Evolutionary conservation across 2,888 invertebrate species (phyloP), one percentile per base, ranked within the genome.

Genomic region (Chirona hameri): DNA sequence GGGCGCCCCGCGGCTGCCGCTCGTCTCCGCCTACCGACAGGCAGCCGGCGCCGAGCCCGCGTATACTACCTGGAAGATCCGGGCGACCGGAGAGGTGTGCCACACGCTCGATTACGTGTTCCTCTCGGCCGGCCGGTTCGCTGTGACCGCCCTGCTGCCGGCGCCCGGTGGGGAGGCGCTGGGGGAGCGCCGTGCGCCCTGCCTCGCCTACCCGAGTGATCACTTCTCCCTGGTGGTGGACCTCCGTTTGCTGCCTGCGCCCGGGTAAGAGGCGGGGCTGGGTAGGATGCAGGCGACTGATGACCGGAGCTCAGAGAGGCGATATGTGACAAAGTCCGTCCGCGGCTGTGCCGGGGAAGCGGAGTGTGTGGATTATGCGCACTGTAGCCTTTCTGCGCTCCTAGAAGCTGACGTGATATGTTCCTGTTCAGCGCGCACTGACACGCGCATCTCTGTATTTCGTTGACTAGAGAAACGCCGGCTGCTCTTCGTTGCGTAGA

Each of bases 51-150:
- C 89, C 31, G 93, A 94, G 86, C 93, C 93, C 0, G 89, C 90
- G 0, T 94, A 92, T 87, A 94, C 94, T 0, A 93, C 93, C 0
- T 94, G 93, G 93, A 94, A 94, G 87, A 88, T 90, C 55, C 89
- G 94, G 0, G 92, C 92, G 83, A 92, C 92, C 85, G 92, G 92
- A 12, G 93, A 93, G 87, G 90, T 91, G 76, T 92, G 93, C 85
- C 92, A 93, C 86, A 93, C 93, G 9, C 92, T 94, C 83, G 94
- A 94, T 87, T 94, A 94, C 87, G 90, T 93, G 14, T 93, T 93
- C 88, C 92, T 92, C 87, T 90, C 91, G 9, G 89, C 89, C 84
- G 88, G 91, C 83, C 88, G 89, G 60, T 88, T 93, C 69, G 89
- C 90, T 85, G 91, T 93, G 0, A 89, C 89, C 24, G 88, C 90